phyloP scores from a whole-genome alignment of 2,888 invertebrate genomes.

The Nomada goodeniana region DNA sequence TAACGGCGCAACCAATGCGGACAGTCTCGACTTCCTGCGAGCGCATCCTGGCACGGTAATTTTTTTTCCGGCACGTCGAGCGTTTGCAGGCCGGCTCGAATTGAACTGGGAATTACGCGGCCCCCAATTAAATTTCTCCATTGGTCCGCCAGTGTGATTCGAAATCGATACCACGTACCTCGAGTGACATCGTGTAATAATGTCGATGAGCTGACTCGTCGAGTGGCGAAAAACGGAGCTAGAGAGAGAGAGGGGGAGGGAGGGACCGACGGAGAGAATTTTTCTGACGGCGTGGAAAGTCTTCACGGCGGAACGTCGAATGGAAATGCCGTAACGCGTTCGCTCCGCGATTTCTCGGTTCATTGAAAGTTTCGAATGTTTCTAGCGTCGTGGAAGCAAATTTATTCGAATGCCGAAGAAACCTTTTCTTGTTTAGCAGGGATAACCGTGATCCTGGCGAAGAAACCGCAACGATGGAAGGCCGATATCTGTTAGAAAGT shows the following conservation, averaged over 20 bases:
- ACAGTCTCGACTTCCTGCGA: slow-evolving; percentile 60
- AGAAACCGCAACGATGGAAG: neutral
- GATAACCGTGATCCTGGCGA: neutral
- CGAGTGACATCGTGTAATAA: slow-evolving; percentile 73
- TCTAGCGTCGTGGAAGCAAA: neutral
- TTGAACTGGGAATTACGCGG: slow-evolving; percentile 76
- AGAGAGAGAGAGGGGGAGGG: neutral
- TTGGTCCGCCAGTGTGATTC: slow-evolving; percentile 69
- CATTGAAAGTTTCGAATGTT: slow-evolving; percentile 26
- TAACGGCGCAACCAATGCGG: slow-evolving; percentile 46
- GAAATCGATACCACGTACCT: slow-evolving; percentile 69
- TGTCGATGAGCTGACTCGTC: slow-evolving; percentile 69
- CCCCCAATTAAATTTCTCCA: slow-evolving; percentile 77
- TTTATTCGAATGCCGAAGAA: neutral
- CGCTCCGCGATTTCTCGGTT: slow-evolving; percentile 13
- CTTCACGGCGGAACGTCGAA: slow-evolving; percentile 15
- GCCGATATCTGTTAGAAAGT: neutral
- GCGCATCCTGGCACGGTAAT: slow-evolving; percentile 54
- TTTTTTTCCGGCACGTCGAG: slow-evolving; percentile 56
- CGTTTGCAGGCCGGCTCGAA: slow-evolving; percentile 68
- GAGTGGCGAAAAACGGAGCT: slow-evolving; percentile 24
- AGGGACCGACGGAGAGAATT: neutral
- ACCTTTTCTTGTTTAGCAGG: neutral
- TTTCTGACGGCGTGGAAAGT: slow-evolving; percentile 8
- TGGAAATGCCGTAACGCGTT: slow-evolving; percentile 33